Evolutionary conservation across 2,113 vertebrate species (phyloP), one percentile per base, ranked within the genome.

Genomic region (Rhabdornis inornatus): DNA sequence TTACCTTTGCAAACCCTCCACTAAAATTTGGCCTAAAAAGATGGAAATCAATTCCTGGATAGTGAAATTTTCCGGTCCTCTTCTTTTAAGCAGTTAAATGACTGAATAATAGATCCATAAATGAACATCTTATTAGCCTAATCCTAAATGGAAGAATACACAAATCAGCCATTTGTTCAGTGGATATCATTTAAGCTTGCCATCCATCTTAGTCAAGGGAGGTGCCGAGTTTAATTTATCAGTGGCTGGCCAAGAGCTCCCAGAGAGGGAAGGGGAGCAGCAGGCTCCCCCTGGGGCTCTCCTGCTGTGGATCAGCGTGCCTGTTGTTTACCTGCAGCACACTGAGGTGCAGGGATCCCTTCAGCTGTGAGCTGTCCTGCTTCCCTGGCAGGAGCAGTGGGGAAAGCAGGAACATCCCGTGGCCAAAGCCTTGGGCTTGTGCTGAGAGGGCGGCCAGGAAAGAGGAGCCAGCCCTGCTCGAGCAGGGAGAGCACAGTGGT

Each of bases 151-250:
- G 96, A 90, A 84, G 91, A 96, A 95, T 92, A 97, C 97, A 96
- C 90, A 96, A 96, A 91, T 92, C 71, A 89, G 85, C 95, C 71
- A 90, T 60, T 93, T 92, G 86, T 87, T 93, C 50, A 14, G 88
- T 96, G 89, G 82, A 21, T 69, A 44, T 66, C 83, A 55, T 28
- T 96, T 82, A 93, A 87, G 87, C 76, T 90, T 64, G 66, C 89
- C 95, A 98, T 98, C 96, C 96, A 84, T 98, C 98, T 98, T 94
- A 96, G 98, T 98, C 98, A 91, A 59, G 91, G 27, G n/a, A 90
- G 77, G 65, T 93, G 95, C 97, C 42, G 44, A 6, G 24, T 53
- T 96, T 95, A 96, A 97, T 98, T 97, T 97, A 86, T 98, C 97
- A 97, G 61, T 50, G 93, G 84, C 84, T 88, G 66, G 94, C 95